Conservation (phyloP, 2,797 vertebrate species). For the Neosalanx taihuensis region DNA sequence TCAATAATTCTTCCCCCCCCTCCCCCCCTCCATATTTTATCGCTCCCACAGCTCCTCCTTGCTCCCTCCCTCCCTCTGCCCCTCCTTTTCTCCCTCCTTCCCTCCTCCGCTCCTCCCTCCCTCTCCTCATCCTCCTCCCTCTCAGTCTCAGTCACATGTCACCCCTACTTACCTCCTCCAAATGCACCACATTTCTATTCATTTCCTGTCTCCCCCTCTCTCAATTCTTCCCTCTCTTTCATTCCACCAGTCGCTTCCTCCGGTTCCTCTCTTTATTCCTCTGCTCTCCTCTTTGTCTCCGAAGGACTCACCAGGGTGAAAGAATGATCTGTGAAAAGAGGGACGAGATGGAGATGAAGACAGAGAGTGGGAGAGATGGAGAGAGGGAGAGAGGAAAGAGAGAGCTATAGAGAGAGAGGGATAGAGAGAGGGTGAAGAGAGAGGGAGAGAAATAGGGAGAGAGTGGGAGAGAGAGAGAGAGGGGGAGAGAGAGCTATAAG, state of each 20-base stretch:
- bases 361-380: conserved; percentile 34
- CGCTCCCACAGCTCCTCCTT: conserved; percentile 5
- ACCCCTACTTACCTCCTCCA: conserved; percentile 29
- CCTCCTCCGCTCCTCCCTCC: conserved; percentile 29
- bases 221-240: conserved; percentile 25
- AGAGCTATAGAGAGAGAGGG: too few species aligned
- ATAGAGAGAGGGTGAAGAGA: conserved; percentile 32
- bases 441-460: conserved; percentile 19
- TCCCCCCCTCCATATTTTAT: conserved; percentile 14
- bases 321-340: conserved; percentile 45
- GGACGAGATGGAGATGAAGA: conserved; percentile 28
- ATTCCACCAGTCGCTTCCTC: conserved; percentile 43
- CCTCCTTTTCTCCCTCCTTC: conserved; percentile 29
- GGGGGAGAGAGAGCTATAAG: too few species aligned
- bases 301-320: conserved; percentile 69
- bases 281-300: conserved; percentile 39
- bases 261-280: conserved; percentile 23
- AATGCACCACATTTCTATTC: conserved; percentile 17
- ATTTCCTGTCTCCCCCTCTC: conserved; percentile 5
- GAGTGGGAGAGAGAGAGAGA: conserved; percentile 46
- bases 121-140: background rate
- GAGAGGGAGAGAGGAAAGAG: conserved; percentile 30
- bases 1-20: conserved; percentile 68
- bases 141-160: conserved; percentile 14
- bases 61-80: background rate